phyloP scores from a whole-genome alignment of 2,888 invertebrate species.

The Xylophagus ater region DNA sequence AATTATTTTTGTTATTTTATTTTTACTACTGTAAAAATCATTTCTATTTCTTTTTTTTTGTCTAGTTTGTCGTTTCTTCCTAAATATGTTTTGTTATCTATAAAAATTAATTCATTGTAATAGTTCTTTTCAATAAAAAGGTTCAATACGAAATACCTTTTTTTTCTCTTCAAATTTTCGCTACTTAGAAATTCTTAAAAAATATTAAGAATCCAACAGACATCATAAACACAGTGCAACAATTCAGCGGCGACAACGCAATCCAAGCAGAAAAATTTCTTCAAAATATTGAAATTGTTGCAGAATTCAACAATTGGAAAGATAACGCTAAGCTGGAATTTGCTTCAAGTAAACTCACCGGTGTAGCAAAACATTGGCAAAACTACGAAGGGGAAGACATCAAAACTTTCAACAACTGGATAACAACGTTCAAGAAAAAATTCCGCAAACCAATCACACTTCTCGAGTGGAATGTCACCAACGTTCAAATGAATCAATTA shows the following conservation, averaged over 20 bases:
- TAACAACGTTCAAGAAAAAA: constrained; percentile 2
- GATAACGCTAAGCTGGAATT: constrained; percentile 7
- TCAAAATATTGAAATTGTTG: neutral
- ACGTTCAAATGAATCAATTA: constrained; percentile 8
- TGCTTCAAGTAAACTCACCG: constrained; percentile 4
- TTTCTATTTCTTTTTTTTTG: no score
- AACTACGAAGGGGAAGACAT: constrained; percentile 10
- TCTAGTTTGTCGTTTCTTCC: no score
- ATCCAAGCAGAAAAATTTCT: constrained; percentile 6
- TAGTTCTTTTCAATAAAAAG: no score
- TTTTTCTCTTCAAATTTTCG: no score
- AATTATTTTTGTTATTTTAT: no score
- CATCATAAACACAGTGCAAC: constrained; percentile 7
- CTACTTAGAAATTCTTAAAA: no score
- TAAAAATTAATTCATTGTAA: no score
- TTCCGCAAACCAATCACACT: constrained; percentile 7
- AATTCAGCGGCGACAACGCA: constrained; percentile 9
- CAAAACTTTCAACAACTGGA: constrained; percentile 3
- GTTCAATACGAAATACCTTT: no score
- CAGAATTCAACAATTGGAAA: constrained; percentile 6
- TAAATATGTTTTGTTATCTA: no score
- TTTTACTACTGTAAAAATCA: no score
- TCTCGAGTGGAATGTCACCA: constrained; percentile 10
- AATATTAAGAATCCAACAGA: constrained; percentile 4
- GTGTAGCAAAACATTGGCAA: constrained; percentile 12